A percentile compares a stretch with the other conserved stretches of the same genome.
Evolutionary conservation across 92 coral and sea anemone species (phyloP).

Genomic region (Zoanthus solanderi): DNA sequence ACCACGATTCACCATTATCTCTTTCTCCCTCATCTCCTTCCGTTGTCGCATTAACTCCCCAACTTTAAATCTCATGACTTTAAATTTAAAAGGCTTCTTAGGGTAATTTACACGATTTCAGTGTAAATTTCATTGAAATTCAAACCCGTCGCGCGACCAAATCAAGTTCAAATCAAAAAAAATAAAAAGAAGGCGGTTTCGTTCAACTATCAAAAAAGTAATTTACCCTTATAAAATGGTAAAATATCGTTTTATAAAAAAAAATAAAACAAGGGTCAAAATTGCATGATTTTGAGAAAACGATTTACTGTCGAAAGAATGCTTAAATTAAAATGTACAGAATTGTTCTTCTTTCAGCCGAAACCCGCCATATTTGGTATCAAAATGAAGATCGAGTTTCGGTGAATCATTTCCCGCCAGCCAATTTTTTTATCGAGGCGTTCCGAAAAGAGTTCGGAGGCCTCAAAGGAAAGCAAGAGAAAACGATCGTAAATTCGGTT

Average conservation of each 20-base stretch:
- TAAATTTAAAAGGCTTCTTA: neutral
- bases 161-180: neutral
- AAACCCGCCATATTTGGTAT: neutral
- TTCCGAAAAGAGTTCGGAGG: neutral
- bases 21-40: neutral
- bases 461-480: neutral
- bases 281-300: no score
- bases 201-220: neutral
- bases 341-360: neutral
- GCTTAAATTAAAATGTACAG: neutral
- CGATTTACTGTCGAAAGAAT: no score
- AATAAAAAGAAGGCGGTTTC: neutral
- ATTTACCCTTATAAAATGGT: no score
- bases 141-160: neutral
- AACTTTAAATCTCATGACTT: neutral
- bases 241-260: no score
- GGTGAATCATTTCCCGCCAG: neutral
- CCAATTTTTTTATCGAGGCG: neutral
- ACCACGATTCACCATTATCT: neutral
- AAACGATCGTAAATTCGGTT: neutral
- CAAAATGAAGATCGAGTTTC: neutral
- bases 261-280: neutral
- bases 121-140: neutral
- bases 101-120: neutral
- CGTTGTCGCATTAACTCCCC: neutral